Percentiles rank a stretch among this genome's conserved stretches.
Evolutionary conservation across 1,140 invertebrate genomes (phyloP).

Genomic region (Drosophila parabipectinata): DNA sequence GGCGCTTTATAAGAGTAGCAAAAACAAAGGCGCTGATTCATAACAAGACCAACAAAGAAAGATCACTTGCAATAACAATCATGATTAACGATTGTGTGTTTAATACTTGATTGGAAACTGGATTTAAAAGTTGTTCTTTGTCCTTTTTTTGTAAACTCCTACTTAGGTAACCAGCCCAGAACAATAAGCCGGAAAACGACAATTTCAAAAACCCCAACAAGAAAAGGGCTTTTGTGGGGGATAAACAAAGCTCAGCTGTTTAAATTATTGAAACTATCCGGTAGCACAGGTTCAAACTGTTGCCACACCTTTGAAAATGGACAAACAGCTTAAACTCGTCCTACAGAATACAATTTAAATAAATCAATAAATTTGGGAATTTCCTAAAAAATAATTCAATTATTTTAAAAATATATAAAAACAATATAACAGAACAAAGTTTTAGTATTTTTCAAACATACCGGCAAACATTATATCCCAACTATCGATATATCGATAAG

Average conservation of each 20-base stretch:
- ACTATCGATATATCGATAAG: conserved; percentile 11
- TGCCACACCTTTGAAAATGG: no score
- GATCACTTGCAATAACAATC: not conserved
- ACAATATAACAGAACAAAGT: no score
- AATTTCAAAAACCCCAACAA: not conserved
- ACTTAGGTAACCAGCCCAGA: not conserved
- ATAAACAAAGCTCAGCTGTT: not conserved
- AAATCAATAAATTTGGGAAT: not conserved
- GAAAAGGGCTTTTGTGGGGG: not conserved
- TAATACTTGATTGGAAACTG: not conserved
- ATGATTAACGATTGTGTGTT: not conserved
- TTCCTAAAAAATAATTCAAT: not conserved
- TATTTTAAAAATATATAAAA: not conserved
- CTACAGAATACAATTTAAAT: no score
- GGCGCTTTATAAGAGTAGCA: not conserved
- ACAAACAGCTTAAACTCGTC: no score
- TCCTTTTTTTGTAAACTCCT: not conserved
- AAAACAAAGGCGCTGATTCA: no score
- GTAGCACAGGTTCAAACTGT: not conserved
- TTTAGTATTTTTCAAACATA: no score
- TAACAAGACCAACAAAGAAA: no score
- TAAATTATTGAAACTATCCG: not conserved
- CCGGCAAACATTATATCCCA: not conserved
- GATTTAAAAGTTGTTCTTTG: not conserved
- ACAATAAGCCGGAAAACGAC: not conserved